Conservation (phyloP, 2,113 vertebrate genomes). For the Campylomormyrus tamandua region DNA sequence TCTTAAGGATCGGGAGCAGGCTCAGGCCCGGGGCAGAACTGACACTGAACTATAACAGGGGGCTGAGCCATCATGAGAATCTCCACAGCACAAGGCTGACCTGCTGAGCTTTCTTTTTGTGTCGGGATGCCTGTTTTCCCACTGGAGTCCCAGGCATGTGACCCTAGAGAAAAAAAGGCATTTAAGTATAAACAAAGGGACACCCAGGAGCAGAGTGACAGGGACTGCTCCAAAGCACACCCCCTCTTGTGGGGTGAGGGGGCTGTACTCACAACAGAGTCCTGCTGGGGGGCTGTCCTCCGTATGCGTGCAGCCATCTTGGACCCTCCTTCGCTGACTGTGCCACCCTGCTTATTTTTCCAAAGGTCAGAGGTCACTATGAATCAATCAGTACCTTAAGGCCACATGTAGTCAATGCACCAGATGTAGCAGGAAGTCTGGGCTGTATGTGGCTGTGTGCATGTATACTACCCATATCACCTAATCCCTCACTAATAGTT, state of each 20-base stretch:
- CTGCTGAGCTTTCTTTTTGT: constrained; percentile 42
- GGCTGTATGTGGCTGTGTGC: neutral
- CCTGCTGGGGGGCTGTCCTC: constrained; percentile 40
- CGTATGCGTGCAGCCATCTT: constrained; percentile 40
- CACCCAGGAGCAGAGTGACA: neutral
- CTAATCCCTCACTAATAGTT: neutral
- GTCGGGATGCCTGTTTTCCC: constrained; percentile 37
- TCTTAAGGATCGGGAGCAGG: neutral
- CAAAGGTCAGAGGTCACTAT: constrained; percentile 14
- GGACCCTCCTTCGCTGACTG: constrained; percentile 27
- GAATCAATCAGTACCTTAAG: neutral
- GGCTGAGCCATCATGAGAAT: neutral
- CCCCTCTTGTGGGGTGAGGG: neutral
- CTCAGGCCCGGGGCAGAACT: neutral
- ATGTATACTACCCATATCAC: neutral
- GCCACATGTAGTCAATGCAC: neutral
- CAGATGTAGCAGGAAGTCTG: neutral
- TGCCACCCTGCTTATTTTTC: constrained; percentile 12
- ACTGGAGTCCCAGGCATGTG: constrained; percentile 53
- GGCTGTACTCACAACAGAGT: constrained; percentile 44
- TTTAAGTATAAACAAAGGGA: neutral
- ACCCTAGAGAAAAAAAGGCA: constrained; percentile 32
- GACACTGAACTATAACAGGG: neutral
- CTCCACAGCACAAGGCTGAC: neutral
- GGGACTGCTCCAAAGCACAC: neutral